Percentiles rank a stretch among this genome's conserved stretches.
These are phyloP conservation scores for Lasiurus borealis DNA, from an alignment of 2,113 vertebrate species.

Conservation along the genomic window DNA sequence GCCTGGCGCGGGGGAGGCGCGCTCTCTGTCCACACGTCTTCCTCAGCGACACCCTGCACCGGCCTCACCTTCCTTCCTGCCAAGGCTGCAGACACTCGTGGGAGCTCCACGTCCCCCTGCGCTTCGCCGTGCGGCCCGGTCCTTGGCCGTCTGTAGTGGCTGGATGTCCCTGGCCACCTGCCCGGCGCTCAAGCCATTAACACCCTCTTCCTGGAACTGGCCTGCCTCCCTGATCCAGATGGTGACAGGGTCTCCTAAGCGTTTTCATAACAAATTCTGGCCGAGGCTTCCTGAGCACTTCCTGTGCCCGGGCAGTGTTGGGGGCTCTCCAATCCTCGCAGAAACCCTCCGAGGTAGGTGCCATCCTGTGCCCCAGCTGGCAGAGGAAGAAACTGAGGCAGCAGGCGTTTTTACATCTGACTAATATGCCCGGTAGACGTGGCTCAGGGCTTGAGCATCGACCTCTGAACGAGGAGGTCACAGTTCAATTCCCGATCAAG, in stretches of 20 bases:
- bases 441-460: too few relatives aligned
- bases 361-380: not conserved
- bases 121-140: fast-evolving
- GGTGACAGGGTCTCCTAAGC: not conserved
- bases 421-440: too few relatives aligned
- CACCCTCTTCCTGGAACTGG: not conserved
- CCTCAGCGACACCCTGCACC: fast-evolving
- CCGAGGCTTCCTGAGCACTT: not conserved
- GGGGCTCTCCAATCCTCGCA: not conserved
- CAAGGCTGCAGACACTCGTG: not conserved
- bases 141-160: not conserved
- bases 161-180: not conserved
- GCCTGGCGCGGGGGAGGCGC: fast-evolving
- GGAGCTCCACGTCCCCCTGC: too few relatives aligned
- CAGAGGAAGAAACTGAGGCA: not conserved
- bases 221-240: not conserved
- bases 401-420: not conserved
- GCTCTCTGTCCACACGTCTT: fast-evolving
- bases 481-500: too few relatives aligned
- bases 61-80: too few relatives aligned
- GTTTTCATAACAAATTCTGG: not conserved
- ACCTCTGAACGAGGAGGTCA: too few relatives aligned
- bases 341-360: not conserved
- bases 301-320: not conserved
- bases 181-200: not conserved